Percentiles rank a stretch among this genome's conserved stretches.
phyloP scores from a whole-genome alignment of 2,888 invertebrate genomes.

The Lordiphosa fenestrarum region DNA sequence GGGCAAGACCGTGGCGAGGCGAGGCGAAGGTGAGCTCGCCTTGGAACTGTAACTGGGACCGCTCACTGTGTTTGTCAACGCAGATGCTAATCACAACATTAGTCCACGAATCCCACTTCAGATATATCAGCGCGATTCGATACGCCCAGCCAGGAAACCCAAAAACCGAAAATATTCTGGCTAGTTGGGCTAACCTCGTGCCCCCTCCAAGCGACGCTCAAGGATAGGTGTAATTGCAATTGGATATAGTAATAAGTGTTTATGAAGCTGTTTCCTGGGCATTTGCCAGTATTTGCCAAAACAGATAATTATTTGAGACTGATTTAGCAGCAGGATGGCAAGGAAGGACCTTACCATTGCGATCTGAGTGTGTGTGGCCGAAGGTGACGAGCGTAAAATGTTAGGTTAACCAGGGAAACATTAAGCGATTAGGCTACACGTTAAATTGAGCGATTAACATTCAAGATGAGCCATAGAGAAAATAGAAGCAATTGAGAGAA shows the following conservation, averaged over 20 bases:
- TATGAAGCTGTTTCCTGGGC: background rate
- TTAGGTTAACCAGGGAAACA: slow-evolving; percentile 57
- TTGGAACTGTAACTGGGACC: slow-evolving; percentile 47
- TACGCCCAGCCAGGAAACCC: slow-evolving; percentile 45
- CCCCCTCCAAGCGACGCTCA: slow-evolving; percentile 37
- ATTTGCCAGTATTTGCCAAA: slow-evolving; percentile 21
- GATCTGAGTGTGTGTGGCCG: background rate
- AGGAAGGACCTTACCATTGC: background rate
- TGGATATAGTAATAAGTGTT: slow-evolving; percentile 23
- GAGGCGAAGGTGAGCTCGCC: slow-evolving; percentile 28
- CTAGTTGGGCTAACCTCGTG: slow-evolving; percentile 68
- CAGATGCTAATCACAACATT: slow-evolving; percentile 80
- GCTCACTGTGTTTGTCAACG: slow-evolving; percentile 78
- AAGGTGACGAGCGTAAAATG: slow-evolving; percentile 38
- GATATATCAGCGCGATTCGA: slow-evolving; percentile 40
- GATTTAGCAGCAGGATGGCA: slow-evolving; percentile 4
- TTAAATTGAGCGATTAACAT: slow-evolving; percentile 31
- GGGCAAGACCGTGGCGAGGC: slow-evolving; percentile 19
- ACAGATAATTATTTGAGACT: slow-evolving; percentile 9
- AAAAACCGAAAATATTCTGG: slow-evolving; percentile 53
- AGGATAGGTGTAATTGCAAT: slow-evolving; percentile 60
- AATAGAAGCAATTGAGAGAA: too few relatives aligned
- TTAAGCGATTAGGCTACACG: slow-evolving; percentile 35
- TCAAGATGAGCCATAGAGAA: too few relatives aligned
- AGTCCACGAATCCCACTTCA: slow-evolving; percentile 74